Evolutionary conservation across 2,797 vertebrate genomes (phyloP).

Genomic region (Setipinna tenuifilis): DNA sequence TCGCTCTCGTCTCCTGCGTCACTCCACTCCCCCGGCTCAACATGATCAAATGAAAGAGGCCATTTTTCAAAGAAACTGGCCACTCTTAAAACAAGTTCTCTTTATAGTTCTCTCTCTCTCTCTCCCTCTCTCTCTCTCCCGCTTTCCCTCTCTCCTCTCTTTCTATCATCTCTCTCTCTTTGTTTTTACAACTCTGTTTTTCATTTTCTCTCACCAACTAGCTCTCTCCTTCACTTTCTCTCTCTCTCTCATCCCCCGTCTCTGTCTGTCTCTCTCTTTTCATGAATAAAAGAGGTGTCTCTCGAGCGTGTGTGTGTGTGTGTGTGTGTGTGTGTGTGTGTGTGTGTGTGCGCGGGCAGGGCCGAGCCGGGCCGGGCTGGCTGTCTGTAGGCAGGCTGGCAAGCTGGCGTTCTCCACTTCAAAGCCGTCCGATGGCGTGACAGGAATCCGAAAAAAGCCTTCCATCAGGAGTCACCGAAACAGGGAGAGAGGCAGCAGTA

Average conservation of each 20-base stretch:
- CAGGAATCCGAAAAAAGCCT: slow-evolving; percentile 47
- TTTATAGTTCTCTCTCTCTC: neutral
- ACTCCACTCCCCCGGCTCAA: slow-evolving; percentile 2
- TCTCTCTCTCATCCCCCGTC: neutral
- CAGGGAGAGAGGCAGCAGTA: slow-evolving; percentile 20
- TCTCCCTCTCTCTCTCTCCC: neutral
- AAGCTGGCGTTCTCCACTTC: slow-evolving; percentile 45
- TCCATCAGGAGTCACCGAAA: slow-evolving; percentile 26
- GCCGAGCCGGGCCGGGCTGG: too few relatives aligned
- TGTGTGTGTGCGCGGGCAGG: neutral
- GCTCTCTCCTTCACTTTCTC: neutral
- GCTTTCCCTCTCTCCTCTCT: neutral
- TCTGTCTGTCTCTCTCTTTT: neutral
- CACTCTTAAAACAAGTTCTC: neutral
- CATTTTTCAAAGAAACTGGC: slow-evolving; percentile 20
- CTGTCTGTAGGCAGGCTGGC: slow-evolving; percentile 40
- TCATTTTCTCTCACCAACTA: neutral
- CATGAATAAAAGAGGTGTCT: neutral
- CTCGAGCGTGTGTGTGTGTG: neutral
- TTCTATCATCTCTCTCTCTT: neutral
- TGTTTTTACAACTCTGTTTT: neutral
- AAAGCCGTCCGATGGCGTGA: slow-evolving; percentile 35
- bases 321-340: neutral
- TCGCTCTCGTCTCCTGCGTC: slow-evolving; percentile 16
- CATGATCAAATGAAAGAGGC: slow-evolving; percentile 17